These are phyloP conservation scores for Acrocephalus scirpaceus DNA, from an alignment of 2,797 vertebrate genomes.

Conservation along the genomic window DNA sequence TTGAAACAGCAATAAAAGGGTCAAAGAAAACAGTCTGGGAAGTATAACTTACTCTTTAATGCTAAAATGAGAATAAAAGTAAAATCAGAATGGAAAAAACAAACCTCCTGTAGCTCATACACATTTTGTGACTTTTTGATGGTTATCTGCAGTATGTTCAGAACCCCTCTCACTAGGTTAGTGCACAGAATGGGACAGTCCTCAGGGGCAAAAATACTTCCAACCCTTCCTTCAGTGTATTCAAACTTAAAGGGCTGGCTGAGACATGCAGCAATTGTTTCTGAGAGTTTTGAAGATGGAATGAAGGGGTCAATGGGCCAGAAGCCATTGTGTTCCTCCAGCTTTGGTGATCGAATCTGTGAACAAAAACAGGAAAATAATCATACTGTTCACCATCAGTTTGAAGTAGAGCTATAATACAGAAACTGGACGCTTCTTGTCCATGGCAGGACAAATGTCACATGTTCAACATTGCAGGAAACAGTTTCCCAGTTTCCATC, in stretches of 20 bases:
- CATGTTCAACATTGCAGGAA: not conserved
- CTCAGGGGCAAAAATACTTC: constrained; percentile 74
- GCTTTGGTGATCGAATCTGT: constrained; percentile 80
- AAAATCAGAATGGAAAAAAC: not conserved
- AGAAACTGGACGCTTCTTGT: not conserved
- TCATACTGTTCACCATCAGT: not conserved
- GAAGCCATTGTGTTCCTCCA: constrained; percentile 85
- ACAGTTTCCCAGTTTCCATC: rapidly evolving
- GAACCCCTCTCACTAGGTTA: constrained; percentile 85
- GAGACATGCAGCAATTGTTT: constrained; percentile 77
- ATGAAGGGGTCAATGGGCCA: constrained; percentile 70
- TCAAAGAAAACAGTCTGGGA: not conserved
- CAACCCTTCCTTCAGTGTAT: constrained; percentile 78
- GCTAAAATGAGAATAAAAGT: not conserved
- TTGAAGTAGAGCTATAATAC: not conserved
- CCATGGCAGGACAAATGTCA: not conserved
- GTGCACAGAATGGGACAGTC: constrained; percentile 77
- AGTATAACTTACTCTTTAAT: not conserved
- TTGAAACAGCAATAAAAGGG: not conserved
- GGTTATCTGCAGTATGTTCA: constrained; percentile 80
- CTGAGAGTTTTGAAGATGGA: constrained; percentile 72
- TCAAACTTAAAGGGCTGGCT: constrained; percentile 83
- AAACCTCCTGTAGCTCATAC: constrained; percentile 75
- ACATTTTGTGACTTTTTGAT: constrained; percentile 83
- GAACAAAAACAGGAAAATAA: not conserved